A percentile compares a stretch with the other conserved stretches of the same genome.
Conservation (phyloP, 2,888 invertebrate genomes). For the Lamellibrachia columna region DNA sequence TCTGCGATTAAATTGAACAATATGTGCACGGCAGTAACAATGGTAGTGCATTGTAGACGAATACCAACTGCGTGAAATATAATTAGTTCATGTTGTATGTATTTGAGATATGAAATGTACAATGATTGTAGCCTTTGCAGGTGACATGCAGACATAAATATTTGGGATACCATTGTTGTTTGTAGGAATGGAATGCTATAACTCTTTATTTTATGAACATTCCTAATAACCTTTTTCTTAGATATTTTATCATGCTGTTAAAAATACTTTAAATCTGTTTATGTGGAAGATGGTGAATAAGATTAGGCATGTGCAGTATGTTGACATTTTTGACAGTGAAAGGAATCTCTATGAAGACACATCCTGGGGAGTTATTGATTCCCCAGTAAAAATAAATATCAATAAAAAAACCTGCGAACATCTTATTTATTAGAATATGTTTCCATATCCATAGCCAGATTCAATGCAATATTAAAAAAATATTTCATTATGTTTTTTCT, state of each 20-base stretch:
- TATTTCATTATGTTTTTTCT: too few species aligned
- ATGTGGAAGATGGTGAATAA: background rate
- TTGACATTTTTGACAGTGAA: background rate
- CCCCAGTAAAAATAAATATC: background rate
- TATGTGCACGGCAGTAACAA: background rate
- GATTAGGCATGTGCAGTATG: background rate
- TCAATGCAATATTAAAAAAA: too few species aligned
- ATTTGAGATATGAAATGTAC: background rate
- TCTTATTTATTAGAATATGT: too few species aligned
- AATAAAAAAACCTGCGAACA: background rate
- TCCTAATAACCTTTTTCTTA: background rate
- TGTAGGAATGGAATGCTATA: background rate
- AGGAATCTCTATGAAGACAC: background rate
- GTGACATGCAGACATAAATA: background rate
- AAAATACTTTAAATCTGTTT: background rate
- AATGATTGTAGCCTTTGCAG: background rate
- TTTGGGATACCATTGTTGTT: slow-evolving; percentile 11
- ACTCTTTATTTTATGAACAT: background rate
- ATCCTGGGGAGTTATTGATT: background rate
- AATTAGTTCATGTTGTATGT: background rate
- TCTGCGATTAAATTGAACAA: background rate
- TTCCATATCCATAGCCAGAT: too few species aligned
- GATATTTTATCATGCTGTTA: background rate
- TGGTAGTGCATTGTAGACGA: background rate
- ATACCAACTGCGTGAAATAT: background rate